Evolutionary conservation across 2,113 vertebrate genomes (phyloP).

Genomic region (Heptranchias perlo): DNA sequence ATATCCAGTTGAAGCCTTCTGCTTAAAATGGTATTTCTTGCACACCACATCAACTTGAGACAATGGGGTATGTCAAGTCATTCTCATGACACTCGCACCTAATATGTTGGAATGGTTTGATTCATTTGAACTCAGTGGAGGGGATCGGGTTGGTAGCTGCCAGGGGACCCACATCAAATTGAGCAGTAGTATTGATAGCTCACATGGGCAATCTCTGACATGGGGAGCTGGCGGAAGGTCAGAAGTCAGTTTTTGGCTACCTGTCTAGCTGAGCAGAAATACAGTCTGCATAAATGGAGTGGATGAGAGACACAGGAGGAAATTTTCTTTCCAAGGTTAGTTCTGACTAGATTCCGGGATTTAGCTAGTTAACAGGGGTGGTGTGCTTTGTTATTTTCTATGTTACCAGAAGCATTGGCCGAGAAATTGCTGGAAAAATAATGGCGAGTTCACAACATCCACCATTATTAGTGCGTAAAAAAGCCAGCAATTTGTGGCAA

Average conservation of each 20-base stretch:
- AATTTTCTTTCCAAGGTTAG: background rate
- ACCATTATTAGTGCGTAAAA: background rate
- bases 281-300: background rate
- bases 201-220: background rate
- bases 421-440: background rate
- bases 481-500: background rate
- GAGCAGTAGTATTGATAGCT: background rate
- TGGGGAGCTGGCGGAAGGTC: background rate
- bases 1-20: background rate
- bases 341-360: background rate
- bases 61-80: background rate
- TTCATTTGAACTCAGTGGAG: background rate
- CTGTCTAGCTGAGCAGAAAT: background rate
- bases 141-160: background rate
- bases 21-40: background rate
- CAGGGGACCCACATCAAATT: background rate
- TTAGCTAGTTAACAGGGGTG: background rate
- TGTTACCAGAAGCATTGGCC: background rate
- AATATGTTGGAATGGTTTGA: background rate
- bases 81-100: background rate
- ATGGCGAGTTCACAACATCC: background rate
- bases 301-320: background rate
- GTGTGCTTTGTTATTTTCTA: background rate
- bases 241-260: background rate
- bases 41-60: background rate